Conservation (phyloP, 2,888 invertebrate genomes). For the Pseudococcus viburni region DNA sequence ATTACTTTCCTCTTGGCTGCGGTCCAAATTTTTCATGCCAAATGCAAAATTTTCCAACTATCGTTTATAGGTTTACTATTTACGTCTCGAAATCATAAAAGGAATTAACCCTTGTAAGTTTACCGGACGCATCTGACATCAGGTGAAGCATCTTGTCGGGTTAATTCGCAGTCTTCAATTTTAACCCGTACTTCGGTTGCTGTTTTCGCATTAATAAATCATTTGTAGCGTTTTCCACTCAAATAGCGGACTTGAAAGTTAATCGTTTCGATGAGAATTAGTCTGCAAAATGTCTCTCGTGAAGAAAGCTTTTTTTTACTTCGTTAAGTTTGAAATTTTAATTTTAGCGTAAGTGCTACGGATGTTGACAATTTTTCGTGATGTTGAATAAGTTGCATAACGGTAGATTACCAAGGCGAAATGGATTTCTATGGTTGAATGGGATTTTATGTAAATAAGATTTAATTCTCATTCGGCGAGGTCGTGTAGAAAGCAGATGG, state of each 20-base stretch:
- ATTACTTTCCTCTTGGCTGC: conserved; percentile 6
- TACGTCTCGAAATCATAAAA: conserved; percentile 39
- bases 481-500: background rate
- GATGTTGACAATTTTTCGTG: background rate
- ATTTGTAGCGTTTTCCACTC: background rate
- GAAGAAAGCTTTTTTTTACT: too few species aligned
- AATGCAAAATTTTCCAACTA: conserved; percentile 45
- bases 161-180: background rate
- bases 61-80: conserved; percentile 19
- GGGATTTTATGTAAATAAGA: background rate
- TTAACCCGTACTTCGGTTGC: background rate
- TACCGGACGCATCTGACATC: conserved; percentile 15
- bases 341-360: background rate
- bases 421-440: background rate
- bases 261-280: too few species aligned
- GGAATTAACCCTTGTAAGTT: conserved; percentile 38
- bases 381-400: background rate
- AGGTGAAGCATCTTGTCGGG: background rate
- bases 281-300: too few species aligned
- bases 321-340: too few species aligned
- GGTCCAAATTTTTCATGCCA: conserved; percentile 28
- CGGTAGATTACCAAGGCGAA: background rate
- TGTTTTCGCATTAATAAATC: conserved; percentile 2
- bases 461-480: background rate
- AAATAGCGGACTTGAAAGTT: background rate